Evolutionary conservation across 2,888 invertebrate genomes (phyloP).

Genomic region (Catocala fraxini): DNA sequence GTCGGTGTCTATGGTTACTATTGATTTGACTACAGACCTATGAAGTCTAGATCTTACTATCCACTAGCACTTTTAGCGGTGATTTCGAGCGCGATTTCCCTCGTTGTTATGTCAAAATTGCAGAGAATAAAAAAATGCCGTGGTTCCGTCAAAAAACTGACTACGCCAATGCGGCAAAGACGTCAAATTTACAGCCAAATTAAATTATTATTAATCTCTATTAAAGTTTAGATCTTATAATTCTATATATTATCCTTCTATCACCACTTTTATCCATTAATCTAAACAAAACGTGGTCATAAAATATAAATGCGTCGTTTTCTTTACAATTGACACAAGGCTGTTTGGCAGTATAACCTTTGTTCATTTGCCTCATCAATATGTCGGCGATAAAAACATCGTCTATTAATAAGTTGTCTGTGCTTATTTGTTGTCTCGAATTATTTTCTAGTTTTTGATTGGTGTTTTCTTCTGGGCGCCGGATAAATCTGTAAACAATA

Average conservation of each 20-base stretch:
- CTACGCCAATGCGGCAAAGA: no score
- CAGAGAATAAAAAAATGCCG: no score
- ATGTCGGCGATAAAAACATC: slow-evolving; percentile 32
- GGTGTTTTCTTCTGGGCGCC: slow-evolving; percentile 5
- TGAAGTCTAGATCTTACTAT: no score
- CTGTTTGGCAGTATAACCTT: slow-evolving; percentile 6
- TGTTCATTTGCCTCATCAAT: slow-evolving; percentile 28
- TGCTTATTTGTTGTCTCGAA: not conserved
- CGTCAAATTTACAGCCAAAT: not conserved
- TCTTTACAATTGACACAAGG: slow-evolving; percentile 27
- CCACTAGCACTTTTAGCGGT: no score
- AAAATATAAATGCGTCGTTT: slow-evolving; percentile 38
- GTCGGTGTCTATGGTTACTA: no score
- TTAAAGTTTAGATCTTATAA: slow-evolving; percentile 39
- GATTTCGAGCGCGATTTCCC: no score
- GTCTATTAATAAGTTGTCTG: slow-evolving; percentile 22
- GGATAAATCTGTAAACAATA: slow-evolving; percentile 11
- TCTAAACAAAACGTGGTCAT: slow-evolving; percentile 44
- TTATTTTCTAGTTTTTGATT: slow-evolving; percentile 5
- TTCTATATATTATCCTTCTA: slow-evolving; percentile 24
- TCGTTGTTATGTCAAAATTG: no score
- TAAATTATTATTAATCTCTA: slow-evolving; percentile 11
- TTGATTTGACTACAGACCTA: no score
- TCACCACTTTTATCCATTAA: slow-evolving; percentile 39
- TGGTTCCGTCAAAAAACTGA: no score